These are phyloP conservation scores for Limosa lapponica DNA, from an alignment of 2,797 vertebrate species.

Conservation along the genomic window DNA sequence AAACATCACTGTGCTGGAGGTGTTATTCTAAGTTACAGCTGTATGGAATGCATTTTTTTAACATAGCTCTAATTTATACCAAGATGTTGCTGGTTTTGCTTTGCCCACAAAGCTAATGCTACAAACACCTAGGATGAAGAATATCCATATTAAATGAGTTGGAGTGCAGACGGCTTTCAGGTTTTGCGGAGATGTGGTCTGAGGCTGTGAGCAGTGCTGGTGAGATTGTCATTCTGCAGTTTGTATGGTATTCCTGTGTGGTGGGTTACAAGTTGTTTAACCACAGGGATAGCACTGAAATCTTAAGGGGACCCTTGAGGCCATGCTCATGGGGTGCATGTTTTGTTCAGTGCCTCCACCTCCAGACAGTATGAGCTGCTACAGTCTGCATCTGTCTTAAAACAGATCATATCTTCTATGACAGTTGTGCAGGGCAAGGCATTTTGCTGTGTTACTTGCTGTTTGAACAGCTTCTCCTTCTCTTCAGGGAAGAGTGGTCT, in stretches of 20 bases:
- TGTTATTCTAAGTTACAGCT: background rate
- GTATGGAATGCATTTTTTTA: background rate
- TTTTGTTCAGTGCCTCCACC: background rate
- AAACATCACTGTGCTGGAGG: background rate
- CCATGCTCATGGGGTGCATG: rapidly evolving
- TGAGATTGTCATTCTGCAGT: background rate
- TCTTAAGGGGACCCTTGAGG: no score
- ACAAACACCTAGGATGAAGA: background rate
- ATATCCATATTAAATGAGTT: background rate
- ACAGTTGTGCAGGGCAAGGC: background rate
- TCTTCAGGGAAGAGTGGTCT: background rate
- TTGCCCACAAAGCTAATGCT: background rate
- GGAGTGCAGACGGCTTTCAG: background rate
- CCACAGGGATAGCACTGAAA: background rate
- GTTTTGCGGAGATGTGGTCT: background rate
- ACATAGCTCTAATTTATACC: background rate
- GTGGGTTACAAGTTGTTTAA: background rate
- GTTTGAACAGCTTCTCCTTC: background rate
- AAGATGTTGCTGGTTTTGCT: background rate
- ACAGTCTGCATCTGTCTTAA: background rate
- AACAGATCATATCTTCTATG: background rate
- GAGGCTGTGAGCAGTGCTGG: background rate
- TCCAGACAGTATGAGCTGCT: background rate
- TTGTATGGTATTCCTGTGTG: rapidly evolving
- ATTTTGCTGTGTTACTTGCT: background rate